Evolutionary conservation across 2,113 vertebrate species (phyloP).

Genomic region (Hystrix brachyura): DNA sequence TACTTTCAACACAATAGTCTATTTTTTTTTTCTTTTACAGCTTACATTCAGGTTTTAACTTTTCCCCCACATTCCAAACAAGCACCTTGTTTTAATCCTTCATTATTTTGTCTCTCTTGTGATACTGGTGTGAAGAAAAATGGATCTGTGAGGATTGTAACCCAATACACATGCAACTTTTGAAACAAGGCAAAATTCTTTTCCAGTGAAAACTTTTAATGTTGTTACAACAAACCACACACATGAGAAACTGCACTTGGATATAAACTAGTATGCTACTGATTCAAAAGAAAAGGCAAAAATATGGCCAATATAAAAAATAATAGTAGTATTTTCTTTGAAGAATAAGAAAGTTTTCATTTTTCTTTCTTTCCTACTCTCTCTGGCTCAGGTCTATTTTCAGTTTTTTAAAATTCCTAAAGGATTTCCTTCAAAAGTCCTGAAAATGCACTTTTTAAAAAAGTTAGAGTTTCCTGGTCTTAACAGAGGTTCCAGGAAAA

Average conservation of each 20-base stretch:
- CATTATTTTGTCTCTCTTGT: slow-evolving; percentile 52
- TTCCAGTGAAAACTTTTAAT: slow-evolving; percentile 85
- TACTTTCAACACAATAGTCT: neutral
- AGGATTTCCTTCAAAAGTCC: slow-evolving; percentile 52
- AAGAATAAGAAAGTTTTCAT: slow-evolving; percentile 67
- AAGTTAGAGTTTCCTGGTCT: slow-evolving; percentile 70
- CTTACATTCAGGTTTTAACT: slow-evolving; percentile 46
- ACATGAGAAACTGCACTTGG: slow-evolving; percentile 87
- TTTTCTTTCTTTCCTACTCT: neutral
- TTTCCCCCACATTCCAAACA: slow-evolving; percentile 38
- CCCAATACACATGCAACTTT: slow-evolving; percentile 79
- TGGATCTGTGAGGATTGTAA: slow-evolving; percentile 86
- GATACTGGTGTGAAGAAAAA: slow-evolving; percentile 86
- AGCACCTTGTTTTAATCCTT: neutral
- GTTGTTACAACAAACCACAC: slow-evolving; percentile 88
- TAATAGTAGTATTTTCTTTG: slow-evolving; percentile 72
- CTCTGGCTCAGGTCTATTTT: slow-evolving; percentile 54
- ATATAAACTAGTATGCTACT: slow-evolving; percentile 89
- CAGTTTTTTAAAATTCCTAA: slow-evolving; percentile 61
- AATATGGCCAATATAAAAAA: slow-evolving; percentile 79
- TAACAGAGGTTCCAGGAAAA: slow-evolving; percentile 71
- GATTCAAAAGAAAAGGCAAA: slow-evolving; percentile 88
- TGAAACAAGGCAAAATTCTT: slow-evolving; percentile 84
- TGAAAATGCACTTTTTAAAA: slow-evolving; percentile 52
- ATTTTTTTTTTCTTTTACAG: neutral